These are phyloP conservation scores for Halcyon malimbica DNA, from an alignment of 2,113 vertebrate species.

Conservation along the genomic window DNA sequence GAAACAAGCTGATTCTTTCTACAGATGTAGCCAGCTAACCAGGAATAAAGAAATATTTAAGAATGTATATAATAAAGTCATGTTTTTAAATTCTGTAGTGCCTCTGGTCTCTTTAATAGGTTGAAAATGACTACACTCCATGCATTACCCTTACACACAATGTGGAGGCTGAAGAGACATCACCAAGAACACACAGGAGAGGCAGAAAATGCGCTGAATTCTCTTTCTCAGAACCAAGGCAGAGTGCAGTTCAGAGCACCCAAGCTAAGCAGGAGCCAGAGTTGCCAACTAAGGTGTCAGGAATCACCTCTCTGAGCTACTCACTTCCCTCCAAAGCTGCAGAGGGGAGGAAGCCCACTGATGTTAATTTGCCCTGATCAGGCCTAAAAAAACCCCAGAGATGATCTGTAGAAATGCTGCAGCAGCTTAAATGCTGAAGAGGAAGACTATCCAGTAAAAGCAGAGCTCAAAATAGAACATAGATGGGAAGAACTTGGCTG, in stretches of 20 bases:
- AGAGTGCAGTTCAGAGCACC: not conserved
- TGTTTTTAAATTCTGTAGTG: not conserved
- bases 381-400: not conserved
- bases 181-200: not conserved
- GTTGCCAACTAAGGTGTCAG: not conserved
- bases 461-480: constrained; percentile 33
- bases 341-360: not conserved
- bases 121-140: not conserved
- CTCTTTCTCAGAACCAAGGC: not conserved
- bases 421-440: not conserved
- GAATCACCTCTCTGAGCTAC: not conserved
- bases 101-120: not conserved
- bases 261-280: not conserved
- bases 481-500: not conserved
- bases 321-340: not conserved
- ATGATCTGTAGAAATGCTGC: not conserved
- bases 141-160: not conserved
- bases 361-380: not conserved
- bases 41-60: not conserved
- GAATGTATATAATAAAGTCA: not conserved
- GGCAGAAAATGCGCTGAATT: not conserved
- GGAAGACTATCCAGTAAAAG: not conserved
- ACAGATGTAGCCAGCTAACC: not conserved
- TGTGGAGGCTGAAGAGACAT: not conserved
- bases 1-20: not conserved